Evolutionary conservation across 2,113 vertebrate genomes (phyloP).

Genomic region (Cavia porcellus): DNA sequence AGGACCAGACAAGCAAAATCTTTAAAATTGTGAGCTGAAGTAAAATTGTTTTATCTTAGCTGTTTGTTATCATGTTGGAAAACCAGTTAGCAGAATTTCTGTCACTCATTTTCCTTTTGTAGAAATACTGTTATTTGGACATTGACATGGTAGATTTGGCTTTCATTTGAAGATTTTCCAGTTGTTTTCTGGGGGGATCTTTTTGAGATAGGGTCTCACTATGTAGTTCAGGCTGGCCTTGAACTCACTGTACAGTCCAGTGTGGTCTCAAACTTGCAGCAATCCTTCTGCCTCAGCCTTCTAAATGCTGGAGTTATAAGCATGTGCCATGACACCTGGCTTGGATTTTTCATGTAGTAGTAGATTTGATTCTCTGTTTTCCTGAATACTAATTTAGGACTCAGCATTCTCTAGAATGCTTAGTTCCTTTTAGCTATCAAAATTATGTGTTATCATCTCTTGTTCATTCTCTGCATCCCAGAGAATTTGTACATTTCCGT

Average conservation of each 20-base stretch:
- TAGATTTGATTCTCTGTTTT: neutral
- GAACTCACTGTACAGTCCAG: neutral
- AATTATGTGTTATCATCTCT: neutral
- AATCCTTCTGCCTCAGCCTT: neutral
- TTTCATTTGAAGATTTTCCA: neutral
- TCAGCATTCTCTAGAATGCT: neutral
- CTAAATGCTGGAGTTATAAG: neutral
- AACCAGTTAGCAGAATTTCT: neutral
- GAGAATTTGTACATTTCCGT: neutral
- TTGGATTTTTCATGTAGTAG: neutral
- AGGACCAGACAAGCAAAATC: neutral
- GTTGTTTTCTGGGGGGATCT: neutral
- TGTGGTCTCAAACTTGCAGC: neutral
- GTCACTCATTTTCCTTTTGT: neutral
- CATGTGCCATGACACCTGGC: neutral
- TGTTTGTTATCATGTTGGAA: neutral
- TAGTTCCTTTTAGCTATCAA: neutral
- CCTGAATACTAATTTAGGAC: neutral
- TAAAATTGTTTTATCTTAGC: neutral
- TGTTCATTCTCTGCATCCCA: neutral
- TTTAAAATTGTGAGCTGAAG: neutral
- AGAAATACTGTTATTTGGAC: neutral
- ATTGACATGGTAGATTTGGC: neutral
- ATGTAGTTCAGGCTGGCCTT: neutral
- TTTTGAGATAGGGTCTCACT: neutral